phyloP scores from a whole-genome alignment of 1,140 invertebrate species.

The silkworm (Bombyx mori) region ASM3026992v2 NC_085117.1:15010501-15011000 shows the following conservation, averaged over 20 bases:
- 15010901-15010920: conserved; percentile 48
- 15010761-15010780: conserved; percentile 56
- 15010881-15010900: conserved; percentile 48
- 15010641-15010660: conserved; percentile 57
- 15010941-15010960: conserved; percentile 55
- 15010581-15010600: conserved; percentile 46
- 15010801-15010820: conserved; percentile 34
- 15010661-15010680: conserved; percentile 54
- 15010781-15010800: conserved; percentile 38
- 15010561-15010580: conserved; percentile 41
- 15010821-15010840: conserved; percentile 52
- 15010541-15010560: conserved; percentile 37
- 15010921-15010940: conserved; percentile 54
- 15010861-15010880: conserved; percentile 64
- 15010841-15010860: conserved; percentile 58
- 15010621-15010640: conserved; percentile 50
- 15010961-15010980: conserved; percentile 42
- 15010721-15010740: conserved; percentile 57
- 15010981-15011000: background rate
- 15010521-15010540: conserved; percentile 54
- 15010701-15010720: conserved; percentile 46
- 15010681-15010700: conserved; percentile 59
- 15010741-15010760: conserved; percentile 57
- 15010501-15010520: conserved; percentile 41
- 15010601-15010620: conserved; percentile 60